Conservation (phyloP, 2,888 invertebrate species). For the Euzetes globulus region DNA sequence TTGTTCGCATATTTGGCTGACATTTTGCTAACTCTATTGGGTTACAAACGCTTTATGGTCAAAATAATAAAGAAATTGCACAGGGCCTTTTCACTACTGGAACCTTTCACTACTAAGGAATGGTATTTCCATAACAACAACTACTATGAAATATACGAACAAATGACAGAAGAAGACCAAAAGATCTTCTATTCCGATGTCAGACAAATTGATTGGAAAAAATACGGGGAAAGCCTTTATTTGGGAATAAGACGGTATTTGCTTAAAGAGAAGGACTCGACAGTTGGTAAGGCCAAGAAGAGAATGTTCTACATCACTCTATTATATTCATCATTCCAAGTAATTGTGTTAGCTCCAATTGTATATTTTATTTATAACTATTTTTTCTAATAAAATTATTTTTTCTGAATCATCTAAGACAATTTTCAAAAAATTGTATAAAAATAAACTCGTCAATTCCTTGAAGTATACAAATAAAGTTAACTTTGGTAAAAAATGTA, state of each 20-base stretch:
- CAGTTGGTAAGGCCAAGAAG: background rate
- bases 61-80: slow-evolving; percentile 72
- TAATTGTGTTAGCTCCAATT: background rate
- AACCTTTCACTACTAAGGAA: slow-evolving; percentile 73
- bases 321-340: background rate
- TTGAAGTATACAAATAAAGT: too few species aligned
- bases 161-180: slow-evolving; percentile 50
- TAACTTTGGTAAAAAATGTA: too few species aligned
- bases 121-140: slow-evolving; percentile 68
- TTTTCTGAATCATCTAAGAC: too few species aligned
- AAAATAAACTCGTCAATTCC: too few species aligned
- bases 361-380: background rate
- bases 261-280: slow-evolving; percentile 35
- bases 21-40: slow-evolving; percentile 46
- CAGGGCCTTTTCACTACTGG: slow-evolving; percentile 66
- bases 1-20: slow-evolving; percentile 49
- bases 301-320: background rate
- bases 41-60: slow-evolving; percentile 56
- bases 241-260: slow-evolving; percentile 32
- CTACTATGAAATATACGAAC: slow-evolving; percentile 56
- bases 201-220: slow-evolving; percentile 60
- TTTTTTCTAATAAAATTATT: too few species aligned
- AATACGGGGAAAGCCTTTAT: slow-evolving; percentile 8
- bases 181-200: slow-evolving; percentile 47
- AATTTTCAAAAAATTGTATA: too few species aligned